These are phyloP conservation scores for Upupa epops DNA, from an alignment of 2,113 vertebrate species.

Conservation along the genomic window DNA sequence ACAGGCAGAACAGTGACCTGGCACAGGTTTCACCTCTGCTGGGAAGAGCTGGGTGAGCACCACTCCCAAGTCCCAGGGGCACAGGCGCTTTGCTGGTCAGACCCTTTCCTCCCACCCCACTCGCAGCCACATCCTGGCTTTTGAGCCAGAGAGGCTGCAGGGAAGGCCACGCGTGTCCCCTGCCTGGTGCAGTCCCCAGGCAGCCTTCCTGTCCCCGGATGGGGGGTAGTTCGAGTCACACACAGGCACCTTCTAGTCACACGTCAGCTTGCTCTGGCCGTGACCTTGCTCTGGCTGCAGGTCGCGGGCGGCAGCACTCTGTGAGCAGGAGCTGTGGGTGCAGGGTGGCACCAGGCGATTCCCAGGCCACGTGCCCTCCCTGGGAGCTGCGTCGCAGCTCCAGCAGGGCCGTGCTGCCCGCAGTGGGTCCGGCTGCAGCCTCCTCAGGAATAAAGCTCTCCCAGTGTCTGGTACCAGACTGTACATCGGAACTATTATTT, in stretches of 20 bases:
- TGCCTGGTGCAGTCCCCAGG: rapidly evolving
- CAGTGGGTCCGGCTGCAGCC: background rate
- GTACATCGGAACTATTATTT: conserved; percentile 31
- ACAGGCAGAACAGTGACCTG: background rate
- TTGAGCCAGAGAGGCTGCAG: background rate
- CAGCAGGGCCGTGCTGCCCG: rapidly evolving
- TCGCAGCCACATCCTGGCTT: background rate
- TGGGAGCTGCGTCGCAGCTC: rapidly evolving
- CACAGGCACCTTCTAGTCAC: rapidly evolving
- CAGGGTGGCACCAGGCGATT: background rate
- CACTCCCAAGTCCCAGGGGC: rapidly evolving
- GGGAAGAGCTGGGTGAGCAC: background rate
- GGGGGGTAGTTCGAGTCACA: rapidly evolving
- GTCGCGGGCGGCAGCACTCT: rapidly evolving
- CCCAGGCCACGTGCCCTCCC: background rate
- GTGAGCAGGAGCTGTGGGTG: rapidly evolving
- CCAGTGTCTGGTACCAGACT: conserved; percentile 24
- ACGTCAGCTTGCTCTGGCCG: rapidly evolving
- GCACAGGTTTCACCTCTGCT: background rate
- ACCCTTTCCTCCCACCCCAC: background rate
- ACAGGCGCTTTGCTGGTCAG: rapidly evolving
- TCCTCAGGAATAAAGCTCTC: conserved; percentile 13
- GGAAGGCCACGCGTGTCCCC: rapidly evolving
- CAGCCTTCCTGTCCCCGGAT: rapidly evolving
- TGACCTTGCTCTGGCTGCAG: rapidly evolving